These are phyloP conservation scores for Meloe dianella DNA, from an alignment of 2,888 invertebrate genomes.

Conservation along the genomic window DNA sequence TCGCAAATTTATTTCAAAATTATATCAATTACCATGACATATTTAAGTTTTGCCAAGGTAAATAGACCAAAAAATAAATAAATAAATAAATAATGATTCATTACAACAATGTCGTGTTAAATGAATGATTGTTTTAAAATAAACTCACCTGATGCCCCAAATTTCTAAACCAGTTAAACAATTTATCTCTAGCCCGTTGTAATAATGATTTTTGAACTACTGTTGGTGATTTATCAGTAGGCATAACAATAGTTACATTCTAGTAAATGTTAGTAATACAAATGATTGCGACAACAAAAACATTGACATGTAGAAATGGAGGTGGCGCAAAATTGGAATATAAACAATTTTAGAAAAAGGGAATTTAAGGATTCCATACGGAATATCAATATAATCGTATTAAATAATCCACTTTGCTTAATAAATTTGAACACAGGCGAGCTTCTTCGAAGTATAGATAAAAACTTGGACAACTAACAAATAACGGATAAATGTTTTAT, in stretches of 20 bases:
- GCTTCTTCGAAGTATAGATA: slow-evolving; percentile 11
- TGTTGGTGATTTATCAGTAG: slow-evolving; percentile 44
- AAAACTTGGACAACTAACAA: neutral
- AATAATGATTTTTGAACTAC: slow-evolving; percentile 54
- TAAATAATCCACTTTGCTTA: slow-evolving; percentile 26
- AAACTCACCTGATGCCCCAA: slow-evolving; percentile 52
- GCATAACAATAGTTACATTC: slow-evolving; percentile 46
- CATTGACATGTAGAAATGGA: neutral
- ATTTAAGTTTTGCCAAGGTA: slow-evolving; percentile 6
- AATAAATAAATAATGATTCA: slow-evolving; percentile 10
- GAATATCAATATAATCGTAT: slow-evolving; percentile 13
- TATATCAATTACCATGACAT: slow-evolving; percentile 20
- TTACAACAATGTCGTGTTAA: neutral
- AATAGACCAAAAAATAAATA: neutral
- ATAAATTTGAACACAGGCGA: slow-evolving; percentile 18
- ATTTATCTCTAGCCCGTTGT: slow-evolving; percentile 59
- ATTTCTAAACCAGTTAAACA: slow-evolving; percentile 59
- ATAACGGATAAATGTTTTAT: neutral
- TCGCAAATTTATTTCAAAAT: slow-evolving; percentile 5
- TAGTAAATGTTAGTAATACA: slow-evolving; percentile 19
- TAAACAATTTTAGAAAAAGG: neutral
- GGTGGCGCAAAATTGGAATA: neutral
- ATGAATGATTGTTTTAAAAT: too few species aligned
- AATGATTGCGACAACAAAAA: neutral
- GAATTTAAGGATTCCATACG: neutral